Evolutionary conservation across 2,888 invertebrate genomes (phyloP), one percentile per base, ranked within the genome.

Genomic region (Odontothrips loti): DNA sequence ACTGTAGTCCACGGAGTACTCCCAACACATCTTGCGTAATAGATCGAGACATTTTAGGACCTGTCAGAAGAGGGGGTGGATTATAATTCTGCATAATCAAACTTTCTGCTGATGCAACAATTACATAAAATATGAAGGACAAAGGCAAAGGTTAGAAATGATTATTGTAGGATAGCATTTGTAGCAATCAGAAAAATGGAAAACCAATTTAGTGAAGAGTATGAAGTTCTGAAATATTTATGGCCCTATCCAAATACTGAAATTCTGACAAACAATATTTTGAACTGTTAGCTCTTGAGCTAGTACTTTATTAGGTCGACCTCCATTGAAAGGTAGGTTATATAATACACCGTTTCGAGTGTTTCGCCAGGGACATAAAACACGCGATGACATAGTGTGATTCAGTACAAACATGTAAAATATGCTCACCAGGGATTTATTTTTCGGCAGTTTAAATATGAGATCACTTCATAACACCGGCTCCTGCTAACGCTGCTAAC

Each of bases 1-100:
- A 88, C 85, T 93, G 92, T 82, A 93, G 87, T 79, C 95, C 94
- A 86, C 91, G 90, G 84, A 95, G 85, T 83, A 95, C 88, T 43
- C 85, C 84, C 6, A 83, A 78, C 9, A 84, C 80, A 82, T 85
- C 84, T 20, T 82, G 82, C 34, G 83, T 79, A 68, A 83, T 81
- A 20, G 83, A 82, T 80, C 83, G 84, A 20, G 83, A 83, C 85
- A 85, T 85, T 15, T 75, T 12, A 10, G 58, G 6, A 43, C 34
- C 34, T 43, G 34, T 2, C 2, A 58, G 1, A 58, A 17, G 10
- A 15, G 34, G 34, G 11, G 15, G 17, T 58, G 2, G 58, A 17
- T 12, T 58, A 58, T 58, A 43, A 43, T 43, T 43, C 34, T 43
- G 34, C 34, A 43, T 43, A 6, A 43, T 43, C 3, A 43, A 43